These are phyloP conservation scores for Eupithecia exiguata DNA, from an alignment of 2,888 invertebrate genomes.

Conservation along the genomic window DNA sequence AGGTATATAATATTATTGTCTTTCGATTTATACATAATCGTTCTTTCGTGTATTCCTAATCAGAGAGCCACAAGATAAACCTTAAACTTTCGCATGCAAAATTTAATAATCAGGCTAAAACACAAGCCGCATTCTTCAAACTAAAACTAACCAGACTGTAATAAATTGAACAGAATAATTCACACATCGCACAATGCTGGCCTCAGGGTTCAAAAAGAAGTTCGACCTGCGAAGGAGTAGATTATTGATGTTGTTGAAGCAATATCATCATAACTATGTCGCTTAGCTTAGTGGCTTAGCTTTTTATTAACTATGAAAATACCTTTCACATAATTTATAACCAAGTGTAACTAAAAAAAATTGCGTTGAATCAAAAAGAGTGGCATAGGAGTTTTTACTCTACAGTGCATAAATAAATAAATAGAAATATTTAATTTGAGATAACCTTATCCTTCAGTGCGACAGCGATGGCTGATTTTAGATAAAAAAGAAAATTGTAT, in stretches of 20 bases:
- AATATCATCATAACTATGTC: neutral
- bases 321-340: no score
- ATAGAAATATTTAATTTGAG: no score
- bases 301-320: no score
- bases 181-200: slow-evolving; percentile 57
- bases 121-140: neutral
- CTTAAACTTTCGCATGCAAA: neutral
- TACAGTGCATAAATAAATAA: no score
- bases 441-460: no score
- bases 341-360: no score
- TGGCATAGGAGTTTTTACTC: no score
- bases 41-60: neutral
- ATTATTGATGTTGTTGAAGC: neutral
- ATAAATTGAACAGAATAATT: slow-evolving; percentile 42
- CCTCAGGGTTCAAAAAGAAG: slow-evolving; percentile 66
- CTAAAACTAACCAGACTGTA: slow-evolving; percentile 18
- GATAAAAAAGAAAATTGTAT: no score
- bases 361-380: no score
- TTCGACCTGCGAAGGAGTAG: slow-evolving; percentile 57
- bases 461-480: no score
- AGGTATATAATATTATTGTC: no score
- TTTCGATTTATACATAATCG: neutral
- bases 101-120: slow-evolving; percentile 1
- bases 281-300: neutral
- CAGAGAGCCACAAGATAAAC: neutral